Evolutionary conservation across 1,140 invertebrate species (phyloP), one percentile per base, ranked within the genome.

Genomic region (Cyclargus thomasi): DNA sequence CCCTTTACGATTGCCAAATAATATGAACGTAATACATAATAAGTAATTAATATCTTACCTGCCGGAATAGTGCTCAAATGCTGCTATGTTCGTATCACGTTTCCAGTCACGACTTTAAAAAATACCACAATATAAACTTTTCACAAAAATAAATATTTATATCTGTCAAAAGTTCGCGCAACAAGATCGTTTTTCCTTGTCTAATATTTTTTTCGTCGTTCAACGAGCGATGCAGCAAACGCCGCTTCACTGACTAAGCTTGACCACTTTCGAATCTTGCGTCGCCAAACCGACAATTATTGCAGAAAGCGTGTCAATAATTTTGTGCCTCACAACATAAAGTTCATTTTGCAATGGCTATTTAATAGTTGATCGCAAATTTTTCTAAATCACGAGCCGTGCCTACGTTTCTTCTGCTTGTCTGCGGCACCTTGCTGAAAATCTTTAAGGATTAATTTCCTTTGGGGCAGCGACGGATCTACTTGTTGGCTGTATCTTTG

Each of bases 201-300:
- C 53, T 53, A 17, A 17, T 74, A 66, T 65, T 69, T 74, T 17
- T 67, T 62, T 70, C 73, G 69, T 74, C 67, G 70, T 67, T 62
- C 57, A 64, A 69, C 73, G 70, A 62, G 70, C 77, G 75, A 67
- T 72, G 69, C 47, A 68, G 53, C 23, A 63, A 70, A 74, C 75
- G 75, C 72, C 75, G 74, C 69, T 70, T 65, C 67, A 71, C 72
- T 70, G 69, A 79, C 78, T 79, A 74, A 74, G 70, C 69, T 73
- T 77, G 75, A 79, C 78, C 74, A 79, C 75, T 79, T 79, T 79
- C 78, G 71, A 79, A 79, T 79, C 74, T 79, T 76, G 71, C 69
- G 73, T 68, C 69, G 67, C 68, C 71, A 69, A 75, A 72, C 66
- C 65, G 39, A 74, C 72, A 74, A 70, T 74, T 76, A 74, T 64